phyloP scores from a whole-genome alignment of 1,140 invertebrate genomes.

The Zaprionus nigranus region DNA sequence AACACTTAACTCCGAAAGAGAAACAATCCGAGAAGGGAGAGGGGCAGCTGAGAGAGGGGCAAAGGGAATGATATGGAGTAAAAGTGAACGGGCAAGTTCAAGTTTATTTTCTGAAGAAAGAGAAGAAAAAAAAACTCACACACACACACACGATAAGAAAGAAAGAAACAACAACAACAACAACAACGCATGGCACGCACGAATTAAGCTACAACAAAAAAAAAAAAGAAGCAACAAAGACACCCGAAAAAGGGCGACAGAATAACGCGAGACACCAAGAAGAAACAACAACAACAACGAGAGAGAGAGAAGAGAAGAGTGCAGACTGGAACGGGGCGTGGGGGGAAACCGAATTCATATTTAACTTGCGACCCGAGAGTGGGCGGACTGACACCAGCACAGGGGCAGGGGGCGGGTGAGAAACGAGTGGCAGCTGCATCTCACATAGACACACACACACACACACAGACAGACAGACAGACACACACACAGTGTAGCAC shows the following conservation, averaged over 20 bases:
- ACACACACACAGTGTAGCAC: slow-evolving; percentile 13
- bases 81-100: slow-evolving; percentile 84
- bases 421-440: slow-evolving; percentile 19
- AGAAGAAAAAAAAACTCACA: slow-evolving; percentile 13
- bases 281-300: slow-evolving; percentile 15
- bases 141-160: slow-evolving; percentile 35
- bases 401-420: background rate
- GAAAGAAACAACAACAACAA: slow-evolving; percentile 40
- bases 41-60: background rate
- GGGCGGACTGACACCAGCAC: slow-evolving; percentile 17
- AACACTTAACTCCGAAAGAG: slow-evolving; percentile 52
- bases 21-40: slow-evolving; percentile 19
- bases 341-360: slow-evolving; percentile 21
- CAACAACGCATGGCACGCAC: slow-evolving; percentile 56
- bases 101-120: slow-evolving; percentile 76
- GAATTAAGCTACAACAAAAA: slow-evolving; percentile 70
- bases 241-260: slow-evolving; percentile 61
- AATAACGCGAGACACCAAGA: slow-evolving; percentile 45
- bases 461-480: background rate
- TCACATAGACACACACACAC: slow-evolving; percentile 30
- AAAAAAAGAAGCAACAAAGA: slow-evolving; percentile 15
- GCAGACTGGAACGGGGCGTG: slow-evolving; percentile 4
- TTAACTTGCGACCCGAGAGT: slow-evolving; percentile 29
- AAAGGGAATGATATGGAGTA: slow-evolving; percentile 60
- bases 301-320: slow-evolving; percentile 26